Conservation (phyloP, 1,140 invertebrate genomes). For the Leptopilina clavipes region DNA sequence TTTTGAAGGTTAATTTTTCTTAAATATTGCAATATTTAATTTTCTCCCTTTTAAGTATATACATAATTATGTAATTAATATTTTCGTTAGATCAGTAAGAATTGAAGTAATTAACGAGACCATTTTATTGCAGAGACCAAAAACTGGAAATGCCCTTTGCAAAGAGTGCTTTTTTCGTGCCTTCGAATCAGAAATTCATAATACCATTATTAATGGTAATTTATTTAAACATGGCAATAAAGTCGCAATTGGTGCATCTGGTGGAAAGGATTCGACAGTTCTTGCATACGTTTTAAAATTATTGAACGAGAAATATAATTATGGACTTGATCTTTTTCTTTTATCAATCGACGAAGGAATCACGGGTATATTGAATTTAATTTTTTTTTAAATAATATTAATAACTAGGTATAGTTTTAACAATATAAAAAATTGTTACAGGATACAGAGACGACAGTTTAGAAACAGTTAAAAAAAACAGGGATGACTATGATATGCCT, state of each 20-base stretch:
- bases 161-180: conserved; percentile 96
- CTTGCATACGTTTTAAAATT: conserved; percentile 93
- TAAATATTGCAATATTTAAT: background rate
- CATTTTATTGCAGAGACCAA: conserved; percentile 81
- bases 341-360: conserved; percentile 99
- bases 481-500: conserved; percentile 94
- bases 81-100: too few species aligned
- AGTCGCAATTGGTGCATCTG: conserved; percentile 97
- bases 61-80: too few species aligned
- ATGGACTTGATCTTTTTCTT: conserved; percentile 92
- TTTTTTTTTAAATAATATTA: too few species aligned
- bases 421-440: conserved; percentile 57
- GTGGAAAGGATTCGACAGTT: conserved; percentile 99
- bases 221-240: conserved; percentile 91
- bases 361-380: conserved; percentile 77
- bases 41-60: background rate
- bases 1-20: background rate
- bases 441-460: conserved; percentile 99
- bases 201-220: conserved; percentile 90
- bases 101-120: too few species aligned
- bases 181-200: conserved; percentile 97
- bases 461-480: conserved; percentile 96
- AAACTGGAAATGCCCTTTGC: conserved; percentile 93
- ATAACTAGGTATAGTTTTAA: too few species aligned
- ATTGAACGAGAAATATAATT: conserved; percentile 93